Conservation (phyloP, 2,113 vertebrate species). For the Mus spicilegus region DNA sequence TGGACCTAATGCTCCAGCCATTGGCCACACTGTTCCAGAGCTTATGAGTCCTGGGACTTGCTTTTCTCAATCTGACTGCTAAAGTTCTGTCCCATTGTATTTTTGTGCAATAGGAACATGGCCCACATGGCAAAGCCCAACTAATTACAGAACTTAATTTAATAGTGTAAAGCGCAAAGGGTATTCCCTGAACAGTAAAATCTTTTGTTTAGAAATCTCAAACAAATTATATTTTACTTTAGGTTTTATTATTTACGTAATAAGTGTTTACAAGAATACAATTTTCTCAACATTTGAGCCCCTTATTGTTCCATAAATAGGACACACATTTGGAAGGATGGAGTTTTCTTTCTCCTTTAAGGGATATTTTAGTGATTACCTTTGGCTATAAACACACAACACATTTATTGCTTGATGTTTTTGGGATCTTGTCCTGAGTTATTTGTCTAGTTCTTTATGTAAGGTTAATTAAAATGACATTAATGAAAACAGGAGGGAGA, state of each 20-base stretch:
- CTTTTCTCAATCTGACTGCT: constrained; percentile 53
- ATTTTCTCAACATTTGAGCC: constrained; percentile 76
- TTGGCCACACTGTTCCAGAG: constrained; percentile 33
- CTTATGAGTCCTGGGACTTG: constrained; percentile 56
- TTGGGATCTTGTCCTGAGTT: constrained; percentile 12
- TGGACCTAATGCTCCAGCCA: constrained; percentile 31
- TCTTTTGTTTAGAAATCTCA: constrained; percentile 78
- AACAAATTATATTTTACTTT: constrained; percentile 81
- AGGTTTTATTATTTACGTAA: constrained; percentile 80
- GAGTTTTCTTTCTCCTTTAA: constrained; percentile 7
- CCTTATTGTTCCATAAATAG: constrained; percentile 82
- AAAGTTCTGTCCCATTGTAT: constrained; percentile 70
- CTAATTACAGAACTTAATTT: constrained; percentile 79
- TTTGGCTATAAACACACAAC: constrained; percentile 59
- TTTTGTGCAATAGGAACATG: constrained; percentile 72
- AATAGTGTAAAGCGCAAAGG: constrained; percentile 67
- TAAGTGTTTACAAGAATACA: constrained; percentile 75
- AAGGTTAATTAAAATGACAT: constrained; percentile 44
- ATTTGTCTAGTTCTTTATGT: constrained; percentile 34
- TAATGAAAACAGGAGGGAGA: background rate
- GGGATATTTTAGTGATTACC: constrained; percentile 71
- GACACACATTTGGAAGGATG: constrained; percentile 75
- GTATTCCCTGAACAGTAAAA: constrained; percentile 76
- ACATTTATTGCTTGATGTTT: constrained; percentile 39
- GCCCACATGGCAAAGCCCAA: constrained; percentile 67